Percentiles rank a stretch among this genome's conserved stretches.
These are phyloP conservation scores for Euzophera pinguis DNA, from an alignment of 2,888 invertebrate species.

Conservation along the genomic window DNA sequence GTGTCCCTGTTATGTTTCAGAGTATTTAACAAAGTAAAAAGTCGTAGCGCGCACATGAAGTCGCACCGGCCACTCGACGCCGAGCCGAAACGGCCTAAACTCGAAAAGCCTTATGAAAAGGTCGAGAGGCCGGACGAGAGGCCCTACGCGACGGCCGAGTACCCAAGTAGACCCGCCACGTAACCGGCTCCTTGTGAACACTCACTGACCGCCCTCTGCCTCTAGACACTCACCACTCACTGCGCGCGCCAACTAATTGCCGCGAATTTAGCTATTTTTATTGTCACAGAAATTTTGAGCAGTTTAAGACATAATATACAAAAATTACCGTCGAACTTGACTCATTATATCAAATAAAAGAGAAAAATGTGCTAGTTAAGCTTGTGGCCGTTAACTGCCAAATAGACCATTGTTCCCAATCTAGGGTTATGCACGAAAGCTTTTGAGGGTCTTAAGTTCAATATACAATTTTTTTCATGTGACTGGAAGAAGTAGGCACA, in stretches of 20 bases:
- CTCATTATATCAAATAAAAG: too few relatives aligned
- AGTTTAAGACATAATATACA: too few relatives aligned
- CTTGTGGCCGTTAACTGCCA: too few relatives aligned
- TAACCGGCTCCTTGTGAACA: constrained; percentile 43
- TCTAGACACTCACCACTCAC: neutral
- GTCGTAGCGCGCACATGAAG: constrained; percentile 99
- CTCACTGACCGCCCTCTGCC: constrained; percentile 30
- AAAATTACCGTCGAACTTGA: too few relatives aligned
- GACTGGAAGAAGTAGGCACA: too few relatives aligned
- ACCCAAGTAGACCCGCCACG: constrained; percentile 59
- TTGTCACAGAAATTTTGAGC: too few relatives aligned
- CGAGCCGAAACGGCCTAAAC: constrained; percentile 85
- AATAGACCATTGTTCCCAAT: too few relatives aligned
- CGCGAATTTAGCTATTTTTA: neutral
- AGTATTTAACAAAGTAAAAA: constrained; percentile 98
- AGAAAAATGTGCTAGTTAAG: too few relatives aligned
- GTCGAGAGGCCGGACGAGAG: constrained; percentile 74
- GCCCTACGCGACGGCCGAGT: constrained; percentile 63
- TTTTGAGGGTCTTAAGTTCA: too few relatives aligned
- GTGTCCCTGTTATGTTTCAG: constrained; percentile 83
- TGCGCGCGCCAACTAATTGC: constrained; percentile 1
- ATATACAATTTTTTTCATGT: too few relatives aligned
- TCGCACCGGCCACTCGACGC: constrained; percentile 96
- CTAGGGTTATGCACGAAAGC: too few relatives aligned
- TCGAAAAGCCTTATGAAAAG: constrained; percentile 80